Conservation (phyloP, 2,888 invertebrate genomes). For the Nymphalis polychloros region DNA sequence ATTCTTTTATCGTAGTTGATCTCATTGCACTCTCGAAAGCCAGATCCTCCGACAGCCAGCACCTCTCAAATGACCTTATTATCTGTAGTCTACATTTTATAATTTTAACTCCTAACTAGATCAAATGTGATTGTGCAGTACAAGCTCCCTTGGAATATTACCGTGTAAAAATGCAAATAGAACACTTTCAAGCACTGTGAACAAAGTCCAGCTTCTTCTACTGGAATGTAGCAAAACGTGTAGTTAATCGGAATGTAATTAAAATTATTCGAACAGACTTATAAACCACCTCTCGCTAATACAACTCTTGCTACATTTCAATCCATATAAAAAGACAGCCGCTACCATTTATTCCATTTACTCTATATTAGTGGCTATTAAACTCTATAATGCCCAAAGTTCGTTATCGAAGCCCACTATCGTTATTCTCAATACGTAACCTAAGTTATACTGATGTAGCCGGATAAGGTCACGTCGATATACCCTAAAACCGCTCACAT, state of each 20-base stretch:
- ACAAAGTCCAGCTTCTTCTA: constrained; percentile 18
- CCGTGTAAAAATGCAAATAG: constrained; percentile 35
- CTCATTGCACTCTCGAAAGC: constrained; percentile 2
- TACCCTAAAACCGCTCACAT: constrained; percentile 66
- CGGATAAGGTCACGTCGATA: constrained; percentile 65
- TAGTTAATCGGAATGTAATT: constrained; percentile 33
- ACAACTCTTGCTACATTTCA: constrained; percentile 58
- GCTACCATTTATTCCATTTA: constrained; percentile 59
- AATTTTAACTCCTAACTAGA: constrained; percentile 77
- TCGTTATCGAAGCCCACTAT: constrained; percentile 62
- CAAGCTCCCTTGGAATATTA: constrained; percentile 42
- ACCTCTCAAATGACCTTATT: constrained; percentile 55
- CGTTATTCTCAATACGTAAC: constrained; percentile 54
- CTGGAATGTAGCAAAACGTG: constrained; percentile 32
- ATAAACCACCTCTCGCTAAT: constrained; percentile 39
- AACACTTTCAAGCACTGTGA: constrained; percentile 31
- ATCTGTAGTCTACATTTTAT: constrained; percentile 69
- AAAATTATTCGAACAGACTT: constrained; percentile 23
- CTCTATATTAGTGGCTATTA: constrained; percentile 58
- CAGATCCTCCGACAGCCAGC: constrained; percentile 46
- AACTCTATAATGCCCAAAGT: constrained; percentile 52
- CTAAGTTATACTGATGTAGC: constrained; percentile 68
- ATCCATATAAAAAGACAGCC: constrained; percentile 66
- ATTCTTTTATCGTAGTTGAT: constrained; percentile 2
- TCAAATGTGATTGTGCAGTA: constrained; percentile 78